Percentiles rank a stretch among this genome's conserved stretches.
Conservation (phyloP, 1,140 invertebrate species). For the Berghia stephanieae region DNA sequence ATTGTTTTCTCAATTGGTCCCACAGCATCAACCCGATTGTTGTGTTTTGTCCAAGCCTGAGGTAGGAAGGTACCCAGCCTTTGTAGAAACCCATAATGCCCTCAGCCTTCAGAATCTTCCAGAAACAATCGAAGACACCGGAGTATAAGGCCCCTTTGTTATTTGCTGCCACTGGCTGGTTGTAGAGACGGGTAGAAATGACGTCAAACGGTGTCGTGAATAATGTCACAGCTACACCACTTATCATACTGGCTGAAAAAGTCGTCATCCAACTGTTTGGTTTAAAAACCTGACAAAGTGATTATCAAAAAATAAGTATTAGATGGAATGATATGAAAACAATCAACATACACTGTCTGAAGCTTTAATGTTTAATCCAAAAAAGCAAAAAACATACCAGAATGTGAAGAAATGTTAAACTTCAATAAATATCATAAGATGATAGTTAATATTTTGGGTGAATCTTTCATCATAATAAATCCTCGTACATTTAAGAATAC, state of each 20-base stretch:
- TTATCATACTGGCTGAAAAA: slow-evolving; percentile 79
- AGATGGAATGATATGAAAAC: background rate
- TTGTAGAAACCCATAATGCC: slow-evolving; percentile 84
- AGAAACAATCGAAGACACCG: slow-evolving; percentile 77
- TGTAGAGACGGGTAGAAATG: slow-evolving; percentile 87
- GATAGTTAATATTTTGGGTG: too few species aligned
- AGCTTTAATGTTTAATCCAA: too few species aligned
- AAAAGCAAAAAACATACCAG: background rate
- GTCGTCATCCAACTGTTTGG: slow-evolving; percentile 73
- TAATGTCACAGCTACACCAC: slow-evolving; percentile 81
- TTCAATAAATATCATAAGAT: too few species aligned
- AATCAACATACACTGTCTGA: too few species aligned
- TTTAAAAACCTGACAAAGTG: slow-evolving; percentile 71
- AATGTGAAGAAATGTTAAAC: too few species aligned
- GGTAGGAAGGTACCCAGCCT: slow-evolving; percentile 80
- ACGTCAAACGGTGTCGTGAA: slow-evolving; percentile 91
- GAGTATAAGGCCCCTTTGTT: slow-evolving; percentile 74
- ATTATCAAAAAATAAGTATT: slow-evolving; percentile 35
- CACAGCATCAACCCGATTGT: slow-evolving; percentile 85
- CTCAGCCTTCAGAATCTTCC: slow-evolving; percentile 79
- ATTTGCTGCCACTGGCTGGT: slow-evolving; percentile 75
- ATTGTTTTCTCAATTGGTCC: slow-evolving; percentile 74
- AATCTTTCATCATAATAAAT: too few species aligned
- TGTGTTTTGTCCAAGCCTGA: slow-evolving; percentile 84
- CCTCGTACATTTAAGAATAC: too few species aligned